Evolutionary conservation across 2,797 vertebrate species (phyloP).

Genomic region (Thalassophryne amazonica): DNA sequence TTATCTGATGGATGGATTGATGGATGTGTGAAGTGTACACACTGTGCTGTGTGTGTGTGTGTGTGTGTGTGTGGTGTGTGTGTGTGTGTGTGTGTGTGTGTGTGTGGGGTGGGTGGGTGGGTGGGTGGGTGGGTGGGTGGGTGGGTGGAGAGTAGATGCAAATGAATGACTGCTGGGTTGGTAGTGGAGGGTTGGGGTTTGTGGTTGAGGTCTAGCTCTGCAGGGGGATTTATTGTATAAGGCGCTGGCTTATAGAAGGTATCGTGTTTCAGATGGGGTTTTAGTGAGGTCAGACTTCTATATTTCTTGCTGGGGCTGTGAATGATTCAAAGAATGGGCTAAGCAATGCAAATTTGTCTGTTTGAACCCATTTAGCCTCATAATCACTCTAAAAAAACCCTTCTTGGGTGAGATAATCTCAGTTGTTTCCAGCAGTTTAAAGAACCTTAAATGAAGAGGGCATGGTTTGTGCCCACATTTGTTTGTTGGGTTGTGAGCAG

Average conservation of each 20-base stretch:
- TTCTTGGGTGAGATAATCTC: background rate
- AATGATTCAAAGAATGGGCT: constrained; percentile 1
- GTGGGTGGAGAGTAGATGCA: constrained; percentile 12
- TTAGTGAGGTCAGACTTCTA: constrained; percentile 44
- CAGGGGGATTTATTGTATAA: constrained; percentile 48
- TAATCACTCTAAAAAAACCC: background rate
- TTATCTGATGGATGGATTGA: constrained; percentile 43
- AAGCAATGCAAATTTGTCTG: background rate
- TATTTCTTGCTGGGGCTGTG: constrained; percentile 21
- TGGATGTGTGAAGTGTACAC: constrained; percentile 11
- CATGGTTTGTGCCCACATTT: too few relatives aligned
- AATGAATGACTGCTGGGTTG: constrained; percentile 37
- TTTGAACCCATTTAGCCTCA: background rate
- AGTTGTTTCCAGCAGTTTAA: background rate
- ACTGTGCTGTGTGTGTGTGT: background rate
- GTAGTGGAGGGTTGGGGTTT: constrained; percentile 45
- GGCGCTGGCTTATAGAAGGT: constrained; percentile 34
- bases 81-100: background rate
- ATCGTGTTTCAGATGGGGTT: constrained; percentile 53
- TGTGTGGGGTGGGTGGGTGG: background rate
- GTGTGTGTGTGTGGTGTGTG: background rate
- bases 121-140: too few relatives aligned
- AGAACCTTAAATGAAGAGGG: too few relatives aligned
- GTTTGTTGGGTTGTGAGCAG: too few relatives aligned
- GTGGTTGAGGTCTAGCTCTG: constrained; percentile 54